Percentiles rank a stretch among this genome's conserved stretches.
Conservation (phyloP, 1,140 invertebrate species). For the Calephelis nemesis region DNA sequence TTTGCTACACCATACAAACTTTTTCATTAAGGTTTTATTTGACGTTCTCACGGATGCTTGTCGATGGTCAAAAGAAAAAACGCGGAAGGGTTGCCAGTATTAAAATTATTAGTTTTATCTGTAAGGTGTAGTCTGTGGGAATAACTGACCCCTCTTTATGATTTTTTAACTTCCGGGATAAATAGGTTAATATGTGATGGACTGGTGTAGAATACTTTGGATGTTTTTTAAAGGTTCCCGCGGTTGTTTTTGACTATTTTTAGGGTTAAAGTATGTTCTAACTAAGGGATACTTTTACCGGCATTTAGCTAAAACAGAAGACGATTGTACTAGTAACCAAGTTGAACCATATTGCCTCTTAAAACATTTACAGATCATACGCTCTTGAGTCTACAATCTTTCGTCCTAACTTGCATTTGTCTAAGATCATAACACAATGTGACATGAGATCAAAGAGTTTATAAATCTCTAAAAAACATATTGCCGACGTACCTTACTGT, state of each 20-base stretch:
- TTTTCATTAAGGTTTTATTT: slow-evolving; percentile 62
- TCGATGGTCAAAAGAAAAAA: slow-evolving; percentile 49
- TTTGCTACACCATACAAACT: slow-evolving; percentile 24
- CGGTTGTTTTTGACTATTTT: background rate
- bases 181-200: slow-evolving; percentile 28
- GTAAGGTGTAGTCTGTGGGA: slow-evolving; percentile 62
- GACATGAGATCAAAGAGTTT: too few relatives aligned
- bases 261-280: too few relatives aligned
- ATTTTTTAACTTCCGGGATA: slow-evolving; percentile 61
- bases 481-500: too few relatives aligned
- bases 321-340: too few relatives aligned
- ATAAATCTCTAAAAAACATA: too few relatives aligned
- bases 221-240: slow-evolving; percentile 20
- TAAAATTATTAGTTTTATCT: slow-evolving; percentile 63
- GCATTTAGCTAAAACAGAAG: too few relatives aligned
- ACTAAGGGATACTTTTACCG: too few relatives aligned
- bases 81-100: slow-evolving; percentile 68
- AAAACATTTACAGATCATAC: too few relatives aligned
- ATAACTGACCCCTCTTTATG: slow-evolving; percentile 55
- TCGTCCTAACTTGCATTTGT: too few relatives aligned
- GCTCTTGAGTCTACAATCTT: too few relatives aligned
- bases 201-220: slow-evolving; percentile 29
- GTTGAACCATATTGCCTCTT: too few relatives aligned
- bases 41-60: slow-evolving; percentile 66
- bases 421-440: too few relatives aligned